These are phyloP conservation scores for Ligdia adustata DNA, from an alignment of 2,888 invertebrate genomes.

Conservation along the genomic window DNA sequence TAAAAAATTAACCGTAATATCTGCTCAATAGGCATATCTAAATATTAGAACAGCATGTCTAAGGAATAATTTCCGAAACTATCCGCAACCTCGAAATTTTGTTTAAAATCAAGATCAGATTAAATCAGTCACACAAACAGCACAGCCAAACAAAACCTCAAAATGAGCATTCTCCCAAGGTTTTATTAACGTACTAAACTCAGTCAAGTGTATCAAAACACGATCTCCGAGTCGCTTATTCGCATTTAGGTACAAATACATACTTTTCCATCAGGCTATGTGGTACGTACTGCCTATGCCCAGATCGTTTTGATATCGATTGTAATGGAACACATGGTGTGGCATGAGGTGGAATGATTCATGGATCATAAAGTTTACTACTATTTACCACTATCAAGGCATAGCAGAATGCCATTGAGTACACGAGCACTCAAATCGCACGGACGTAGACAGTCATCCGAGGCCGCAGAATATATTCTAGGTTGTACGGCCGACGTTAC, in stretches of 20 bases:
- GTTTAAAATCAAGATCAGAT: too few species aligned
- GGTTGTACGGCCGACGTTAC: slow-evolving; percentile 12
- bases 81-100: too few species aligned
- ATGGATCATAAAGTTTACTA: slow-evolving; percentile 6
- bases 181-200: neutral
- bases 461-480: slow-evolving; percentile 16
- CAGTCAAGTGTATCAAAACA: slow-evolving; percentile 7
- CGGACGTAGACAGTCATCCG: neutral
- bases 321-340: slow-evolving; percentile 9
- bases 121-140: too few species aligned
- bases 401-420: slow-evolving; percentile 6
- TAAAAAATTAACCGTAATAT: too few species aligned
- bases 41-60: too few species aligned
- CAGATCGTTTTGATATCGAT: slow-evolving; percentile 7
- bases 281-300: too few species aligned
- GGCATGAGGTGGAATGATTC: slow-evolving; percentile 2
- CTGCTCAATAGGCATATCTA: too few species aligned
- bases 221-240: too few species aligned
- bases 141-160: too few species aligned
- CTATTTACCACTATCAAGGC: neutral
- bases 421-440: slow-evolving; percentile 7
- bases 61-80: too few species aligned
- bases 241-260: too few species aligned
- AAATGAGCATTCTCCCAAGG: neutral
- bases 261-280: too few species aligned